phyloP scores from a whole-genome alignment of 1,140 invertebrate species.

The Steinernema feltiae region DNA sequence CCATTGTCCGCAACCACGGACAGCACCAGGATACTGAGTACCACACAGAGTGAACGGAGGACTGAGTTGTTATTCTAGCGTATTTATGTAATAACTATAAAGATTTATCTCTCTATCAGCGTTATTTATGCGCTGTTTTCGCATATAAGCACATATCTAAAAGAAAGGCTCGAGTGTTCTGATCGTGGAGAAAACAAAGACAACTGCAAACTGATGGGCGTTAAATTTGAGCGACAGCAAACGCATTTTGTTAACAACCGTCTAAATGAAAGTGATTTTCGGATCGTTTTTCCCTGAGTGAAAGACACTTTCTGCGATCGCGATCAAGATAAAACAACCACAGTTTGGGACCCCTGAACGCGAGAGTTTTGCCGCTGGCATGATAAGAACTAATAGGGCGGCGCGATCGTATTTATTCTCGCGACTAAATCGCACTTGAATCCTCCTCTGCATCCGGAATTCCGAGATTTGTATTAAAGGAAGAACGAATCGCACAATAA shows the following conservation, averaged over 20 bases:
- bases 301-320: neutral
- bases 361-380: neutral
- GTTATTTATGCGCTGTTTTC: too few species aligned
- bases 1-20: neutral
- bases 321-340: conserved; percentile 6
- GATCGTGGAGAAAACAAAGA: too few species aligned
- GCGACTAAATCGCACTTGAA: neutral
- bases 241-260: neutral
- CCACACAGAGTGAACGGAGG: too few species aligned
- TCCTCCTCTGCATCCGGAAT: conserved; percentile 10
- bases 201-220: neutral
- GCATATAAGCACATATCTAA: too few species aligned
- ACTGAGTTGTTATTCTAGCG: neutral
- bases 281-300: neutral
- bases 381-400: conserved; percentile 8
- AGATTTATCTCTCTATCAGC: too few species aligned
- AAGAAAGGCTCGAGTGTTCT: too few species aligned
- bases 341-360: neutral
- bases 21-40: neutral
- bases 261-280: neutral
- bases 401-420: neutral
- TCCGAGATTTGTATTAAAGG: neutral
- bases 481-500: neutral
- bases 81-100: too few species aligned
- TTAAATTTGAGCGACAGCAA: neutral